A percentile compares a stretch with the other conserved stretches of the same genome.
Conservation (phyloP, 2,113 vertebrate species). For the Psilopogon haemacephalus region DNA sequence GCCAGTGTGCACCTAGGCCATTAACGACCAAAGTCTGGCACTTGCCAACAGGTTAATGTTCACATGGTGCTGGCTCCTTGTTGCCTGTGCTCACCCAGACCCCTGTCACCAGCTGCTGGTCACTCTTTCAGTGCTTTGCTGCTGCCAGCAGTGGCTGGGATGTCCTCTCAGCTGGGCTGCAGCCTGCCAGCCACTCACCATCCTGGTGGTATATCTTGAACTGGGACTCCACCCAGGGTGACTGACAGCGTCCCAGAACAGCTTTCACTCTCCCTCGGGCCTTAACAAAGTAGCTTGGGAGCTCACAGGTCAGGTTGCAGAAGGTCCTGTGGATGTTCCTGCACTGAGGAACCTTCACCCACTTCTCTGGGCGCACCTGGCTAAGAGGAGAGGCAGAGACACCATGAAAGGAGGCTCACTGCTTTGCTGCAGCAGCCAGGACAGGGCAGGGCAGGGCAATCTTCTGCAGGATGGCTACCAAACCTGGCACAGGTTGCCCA, state of each 20-base stretch:
- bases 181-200: slow-evolving; percentile 48
- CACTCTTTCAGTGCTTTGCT: neutral
- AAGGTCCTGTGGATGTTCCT: slow-evolving; percentile 2
- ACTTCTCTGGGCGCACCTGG: neutral
- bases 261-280: slow-evolving; percentile 58
- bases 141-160: neutral
- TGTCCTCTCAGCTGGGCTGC: neutral
- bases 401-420: neutral
- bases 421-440: neutral
- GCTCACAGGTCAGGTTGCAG: slow-evolving; percentile 72
- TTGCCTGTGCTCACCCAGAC: neutral
- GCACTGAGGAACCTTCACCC: slow-evolving; percentile 59
- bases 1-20: neutral
- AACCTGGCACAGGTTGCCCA: neutral
- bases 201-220: slow-evolving; percentile 63
- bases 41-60: neutral
- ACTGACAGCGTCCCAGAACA: neutral
- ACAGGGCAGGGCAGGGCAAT: neutral
- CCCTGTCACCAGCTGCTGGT: neutral
- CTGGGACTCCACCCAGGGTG: slow-evolving; percentile 21
- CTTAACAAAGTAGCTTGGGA: slow-evolving; percentile 45
- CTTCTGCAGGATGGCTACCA: neutral
- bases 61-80: accelerated
- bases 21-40: neutral
- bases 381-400: neutral